These are phyloP conservation scores for Lepidostoma basale DNA, from an alignment of 1,140 invertebrate species.

Conservation along the genomic window DNA sequence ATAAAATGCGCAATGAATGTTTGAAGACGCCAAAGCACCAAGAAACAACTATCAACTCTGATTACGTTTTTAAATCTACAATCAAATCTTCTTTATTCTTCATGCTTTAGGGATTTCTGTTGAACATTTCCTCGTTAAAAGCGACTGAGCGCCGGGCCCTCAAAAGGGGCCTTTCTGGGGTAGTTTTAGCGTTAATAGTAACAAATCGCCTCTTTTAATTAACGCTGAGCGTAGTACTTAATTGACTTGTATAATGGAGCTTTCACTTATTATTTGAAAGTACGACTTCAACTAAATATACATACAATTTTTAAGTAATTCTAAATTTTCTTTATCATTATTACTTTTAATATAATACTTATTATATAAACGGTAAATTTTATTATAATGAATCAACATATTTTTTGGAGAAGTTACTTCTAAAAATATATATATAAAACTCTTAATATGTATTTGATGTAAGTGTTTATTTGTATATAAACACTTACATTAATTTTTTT, in stretches of 20 bases:
- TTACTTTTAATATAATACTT: background rate
- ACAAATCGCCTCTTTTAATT: slow-evolving; percentile 6
- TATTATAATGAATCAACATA: too few relatives aligned
- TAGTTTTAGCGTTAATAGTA: slow-evolving; percentile 2
- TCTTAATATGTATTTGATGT: background rate
- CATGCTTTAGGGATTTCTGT: slow-evolving; percentile 22
- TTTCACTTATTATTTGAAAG: background rate
- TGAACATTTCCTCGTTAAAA: slow-evolving; percentile 20
- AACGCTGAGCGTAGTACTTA: background rate
- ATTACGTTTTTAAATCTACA: too few relatives aligned
- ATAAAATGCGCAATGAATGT: too few relatives aligned
- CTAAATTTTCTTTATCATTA: too few relatives aligned
- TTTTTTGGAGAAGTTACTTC: background rate
- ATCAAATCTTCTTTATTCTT: too few relatives aligned
- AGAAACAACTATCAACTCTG: too few relatives aligned
- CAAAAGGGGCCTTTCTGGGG: background rate
- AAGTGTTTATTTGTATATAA: too few relatives aligned
- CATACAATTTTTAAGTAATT: too few relatives aligned
- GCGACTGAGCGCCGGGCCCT: background rate
- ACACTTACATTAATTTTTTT: too few relatives aligned
- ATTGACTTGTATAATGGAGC: background rate
- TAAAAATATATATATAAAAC: background rate
- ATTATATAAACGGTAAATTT: too few relatives aligned
- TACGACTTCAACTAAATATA: too few relatives aligned
- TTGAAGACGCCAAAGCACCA: too few relatives aligned